Evolutionary conservation across 1,140 invertebrate genomes (phyloP).

Genomic region (Diachasma alloeum): DNA sequence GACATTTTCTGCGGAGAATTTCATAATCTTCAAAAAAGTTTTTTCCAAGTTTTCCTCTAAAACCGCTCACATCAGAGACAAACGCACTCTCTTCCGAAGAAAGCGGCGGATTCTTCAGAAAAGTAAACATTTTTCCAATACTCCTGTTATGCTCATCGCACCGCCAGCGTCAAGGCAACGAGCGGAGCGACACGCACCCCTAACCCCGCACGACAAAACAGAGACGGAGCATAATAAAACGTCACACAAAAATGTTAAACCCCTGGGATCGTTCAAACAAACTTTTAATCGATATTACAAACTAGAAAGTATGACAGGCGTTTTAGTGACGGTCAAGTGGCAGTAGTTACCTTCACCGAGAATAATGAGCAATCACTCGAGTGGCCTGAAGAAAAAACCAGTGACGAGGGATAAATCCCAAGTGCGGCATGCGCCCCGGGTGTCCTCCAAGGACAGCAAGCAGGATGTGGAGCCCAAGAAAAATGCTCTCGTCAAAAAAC

Average conservation of each 20-base stretch:
- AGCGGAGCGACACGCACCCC: background rate
- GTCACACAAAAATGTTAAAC: conserved; percentile 6
- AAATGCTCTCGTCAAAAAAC: background rate
- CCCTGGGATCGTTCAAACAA: background rate
- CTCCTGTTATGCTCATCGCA: background rate
- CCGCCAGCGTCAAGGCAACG: background rate
- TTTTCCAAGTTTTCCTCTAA: no score
- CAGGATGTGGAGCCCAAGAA: background rate
- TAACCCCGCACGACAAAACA: background rate
- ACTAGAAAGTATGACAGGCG: background rate
- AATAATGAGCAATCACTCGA: background rate
- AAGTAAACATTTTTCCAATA: background rate
- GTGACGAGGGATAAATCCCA: background rate
- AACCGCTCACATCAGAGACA: no score
- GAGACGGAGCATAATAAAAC: background rate
- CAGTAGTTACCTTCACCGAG: background rate
- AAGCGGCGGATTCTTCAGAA: background rate
- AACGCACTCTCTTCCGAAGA: no score
- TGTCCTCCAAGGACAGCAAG: background rate
- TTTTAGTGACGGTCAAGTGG: background rate
- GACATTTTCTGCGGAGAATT: no score
- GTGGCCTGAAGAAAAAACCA: background rate
- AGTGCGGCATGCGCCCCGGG: background rate
- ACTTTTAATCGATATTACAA: background rate
- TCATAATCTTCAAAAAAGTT: no score